These are phyloP conservation scores for Ceratosolen solmsi DNA, from an alignment of 1,140 invertebrate species.

Conservation along the genomic window DNA sequence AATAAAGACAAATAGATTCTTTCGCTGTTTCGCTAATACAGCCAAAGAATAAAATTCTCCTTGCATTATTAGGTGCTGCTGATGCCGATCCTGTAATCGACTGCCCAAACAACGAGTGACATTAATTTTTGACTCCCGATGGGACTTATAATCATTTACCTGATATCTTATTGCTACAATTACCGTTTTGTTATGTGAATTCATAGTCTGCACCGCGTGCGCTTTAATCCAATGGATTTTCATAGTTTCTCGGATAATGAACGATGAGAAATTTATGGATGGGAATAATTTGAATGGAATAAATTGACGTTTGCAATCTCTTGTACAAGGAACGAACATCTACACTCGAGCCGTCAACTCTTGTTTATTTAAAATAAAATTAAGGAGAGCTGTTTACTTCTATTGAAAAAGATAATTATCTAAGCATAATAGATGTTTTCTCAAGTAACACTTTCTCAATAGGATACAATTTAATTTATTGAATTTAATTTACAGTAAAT, in stretches of 20 bases:
- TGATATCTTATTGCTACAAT: constrained; percentile 31
- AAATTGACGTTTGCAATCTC: too few relatives aligned
- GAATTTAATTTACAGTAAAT: not conserved
- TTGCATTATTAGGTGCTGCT: not conserved
- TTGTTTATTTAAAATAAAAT: too few relatives aligned
- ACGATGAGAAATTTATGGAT: not conserved
- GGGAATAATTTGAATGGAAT: not conserved
- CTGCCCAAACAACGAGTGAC: not conserved
- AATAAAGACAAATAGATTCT: not conserved
- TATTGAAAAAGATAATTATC: too few relatives aligned
- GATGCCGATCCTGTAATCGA: not conserved
- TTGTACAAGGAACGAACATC: too few relatives aligned
- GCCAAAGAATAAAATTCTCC: too few relatives aligned
- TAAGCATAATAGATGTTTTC: too few relatives aligned
- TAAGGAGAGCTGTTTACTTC: too few relatives aligned
- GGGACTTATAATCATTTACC: not conserved
- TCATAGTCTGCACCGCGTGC: too few relatives aligned
- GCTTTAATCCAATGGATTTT: too few relatives aligned
- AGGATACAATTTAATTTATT: too few relatives aligned
- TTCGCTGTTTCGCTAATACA: not conserved
- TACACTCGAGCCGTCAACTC: too few relatives aligned
- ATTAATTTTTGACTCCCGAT: constrained; percentile 22
- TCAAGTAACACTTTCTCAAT: too few relatives aligned
- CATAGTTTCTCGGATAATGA: not conserved
- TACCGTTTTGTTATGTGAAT: not conserved